Base-by-base conservation (phyloP, 2,113 vertebrate species). In the Sterna hirundo region DNA sequence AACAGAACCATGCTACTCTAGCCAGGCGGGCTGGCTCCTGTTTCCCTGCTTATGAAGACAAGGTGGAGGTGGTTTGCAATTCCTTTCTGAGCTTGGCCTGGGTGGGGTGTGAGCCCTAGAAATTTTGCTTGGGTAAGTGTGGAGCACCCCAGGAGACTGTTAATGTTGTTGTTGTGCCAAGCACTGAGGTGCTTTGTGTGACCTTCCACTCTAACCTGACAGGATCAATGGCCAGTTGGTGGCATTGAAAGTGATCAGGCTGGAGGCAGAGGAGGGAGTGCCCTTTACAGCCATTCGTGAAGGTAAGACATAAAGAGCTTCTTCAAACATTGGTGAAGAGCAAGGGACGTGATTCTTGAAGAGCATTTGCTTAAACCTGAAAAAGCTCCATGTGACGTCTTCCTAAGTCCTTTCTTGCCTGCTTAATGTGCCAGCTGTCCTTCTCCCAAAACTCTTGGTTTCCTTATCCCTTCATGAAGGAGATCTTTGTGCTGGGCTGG, bases 271-370 rank as follows among this genome's bases (percentile, higher is more conserved):
- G 84, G 99, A 99, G 89, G 99, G 99, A 3, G 94, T 99, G 49
- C 99, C 99, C 2, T 99, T 99, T 96, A 99, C 98, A 25, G 98
- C 99, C 76, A 99, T 99, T 92, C 93, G 98, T 96, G 99, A 99
- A 98, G 99, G 99, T 99, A 97, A 98, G 95, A 75, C 34, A 70
- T 46, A 5, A 64, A 34, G 29, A 61, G 9, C 26, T 47, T 40
- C 61, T 60, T 74, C 46, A 79, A 64, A 66, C 32, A 26, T 15
- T 21, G 4, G 38, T 26, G 30, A 79, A 64, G 55, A 62, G 20
- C 0, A 2, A 62, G 23, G 34, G 25, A 68, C 10, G 42, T 79
- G 16, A 42, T 69, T 71, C 57, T 60, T 60, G 47, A 85, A 89
- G 10, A 85, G 23, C 25, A 5, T 54, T 86, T 90, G 12, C 83